Conservation (phyloP, 2,888 invertebrate genomes). For the Polylopha cassiicola region DNA sequence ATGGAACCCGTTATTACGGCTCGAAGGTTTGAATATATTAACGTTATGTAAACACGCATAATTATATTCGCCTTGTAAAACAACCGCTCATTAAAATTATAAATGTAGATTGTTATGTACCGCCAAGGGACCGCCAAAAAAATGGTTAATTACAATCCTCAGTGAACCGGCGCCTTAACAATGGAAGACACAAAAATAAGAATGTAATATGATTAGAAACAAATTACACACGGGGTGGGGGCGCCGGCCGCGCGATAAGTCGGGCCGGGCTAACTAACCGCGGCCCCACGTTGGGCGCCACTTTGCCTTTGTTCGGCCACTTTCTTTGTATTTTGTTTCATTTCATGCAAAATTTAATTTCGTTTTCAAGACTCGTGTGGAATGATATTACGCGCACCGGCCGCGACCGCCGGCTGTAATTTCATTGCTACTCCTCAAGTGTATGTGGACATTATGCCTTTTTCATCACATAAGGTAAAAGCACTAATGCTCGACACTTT, state of each 20-base stretch:
- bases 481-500: too few relatives aligned
- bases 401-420: slow-evolving; percentile 67
- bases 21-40: slow-evolving; percentile 3
- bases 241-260: slow-evolving; percentile 29
- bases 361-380: slow-evolving; percentile 76
- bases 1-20: too few relatives aligned
- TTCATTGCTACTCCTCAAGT: slow-evolving; percentile 70
- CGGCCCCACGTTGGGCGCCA: slow-evolving; percentile 51
- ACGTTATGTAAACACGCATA: neutral
- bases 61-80: neutral
- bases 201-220: slow-evolving; percentile 73
- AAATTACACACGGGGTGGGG: slow-evolving; percentile 57
- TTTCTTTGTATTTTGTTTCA: slow-evolving; percentile 76
- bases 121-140: slow-evolving; percentile 24
- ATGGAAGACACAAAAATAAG: slow-evolving; percentile 43
- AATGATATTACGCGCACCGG: slow-evolving; percentile 70
- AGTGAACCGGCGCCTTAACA: slow-evolving; percentile 26
- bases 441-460: slow-evolving; percentile 73
- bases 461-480: slow-evolving; percentile 77
- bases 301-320: slow-evolving; percentile 67
- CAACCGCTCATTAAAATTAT: neutral
- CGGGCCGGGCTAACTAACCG: slow-evolving; percentile 58
- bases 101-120: neutral
- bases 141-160: slow-evolving; percentile 30
- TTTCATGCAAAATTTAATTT: slow-evolving; percentile 78